phyloP scores from a whole-genome alignment of 2,113 vertebrate species.

The Oreochromis spilurus region DNA sequence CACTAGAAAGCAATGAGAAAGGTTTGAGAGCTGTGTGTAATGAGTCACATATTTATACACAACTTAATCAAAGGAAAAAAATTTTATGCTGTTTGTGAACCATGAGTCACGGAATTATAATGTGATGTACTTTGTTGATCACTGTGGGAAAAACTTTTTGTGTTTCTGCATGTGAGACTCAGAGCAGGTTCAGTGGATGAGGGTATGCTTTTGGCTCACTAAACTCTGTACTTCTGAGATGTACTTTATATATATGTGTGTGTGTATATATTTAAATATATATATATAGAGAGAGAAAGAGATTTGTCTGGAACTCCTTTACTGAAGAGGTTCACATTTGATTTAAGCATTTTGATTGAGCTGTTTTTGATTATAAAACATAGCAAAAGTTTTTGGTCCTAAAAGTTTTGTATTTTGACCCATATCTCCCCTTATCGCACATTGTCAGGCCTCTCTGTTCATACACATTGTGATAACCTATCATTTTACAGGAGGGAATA shows the following conservation, averaged over 20 bases:
- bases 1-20: background rate
- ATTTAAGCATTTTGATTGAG: background rate
- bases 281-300: background rate
- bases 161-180: background rate
- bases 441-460: background rate
- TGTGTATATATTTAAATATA: background rate
- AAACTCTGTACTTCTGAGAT: background rate
- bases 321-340: background rate
- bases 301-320: background rate
- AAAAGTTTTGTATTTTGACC: background rate
- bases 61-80: background rate
- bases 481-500: background rate
- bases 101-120: background rate
- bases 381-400: background rate
- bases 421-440: background rate
- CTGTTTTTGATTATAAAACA: background rate
- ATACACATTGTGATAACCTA: background rate
- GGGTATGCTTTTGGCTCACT: background rate
- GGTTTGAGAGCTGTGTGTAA: background rate
- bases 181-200: background rate
- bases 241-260: rapidly evolving
- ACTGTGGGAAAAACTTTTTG: background rate
- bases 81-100: background rate
- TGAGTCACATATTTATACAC: background rate
- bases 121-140: background rate